Conservation (phyloP, 2,888 invertebrate species). For the Mactromeris polynyma region DNA sequence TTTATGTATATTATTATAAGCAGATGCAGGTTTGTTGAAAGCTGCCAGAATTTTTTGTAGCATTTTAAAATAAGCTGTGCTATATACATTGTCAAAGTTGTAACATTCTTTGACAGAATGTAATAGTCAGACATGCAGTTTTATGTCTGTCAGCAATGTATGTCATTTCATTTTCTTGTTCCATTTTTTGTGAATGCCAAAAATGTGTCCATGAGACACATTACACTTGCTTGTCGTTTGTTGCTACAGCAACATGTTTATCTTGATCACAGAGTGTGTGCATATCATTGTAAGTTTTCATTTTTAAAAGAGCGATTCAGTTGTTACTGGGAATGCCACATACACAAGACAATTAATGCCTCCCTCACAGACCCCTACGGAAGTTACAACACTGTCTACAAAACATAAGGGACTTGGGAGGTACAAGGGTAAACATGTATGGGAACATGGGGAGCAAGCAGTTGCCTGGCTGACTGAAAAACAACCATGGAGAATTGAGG, state of each 20-base stretch:
- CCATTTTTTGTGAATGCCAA: neutral
- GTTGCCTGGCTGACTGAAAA: too few relatives aligned
- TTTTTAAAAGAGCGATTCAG: too few relatives aligned
- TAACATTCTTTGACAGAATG: neutral
- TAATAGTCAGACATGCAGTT: neutral
- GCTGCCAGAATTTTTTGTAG: neutral
- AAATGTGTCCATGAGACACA: neutral
- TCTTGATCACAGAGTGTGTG: too few relatives aligned
- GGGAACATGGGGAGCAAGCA: too few relatives aligned
- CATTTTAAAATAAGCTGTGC: neutral
- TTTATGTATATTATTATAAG: neutral
- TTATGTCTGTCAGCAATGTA: neutral
- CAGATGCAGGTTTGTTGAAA: neutral
- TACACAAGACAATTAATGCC: too few relatives aligned
- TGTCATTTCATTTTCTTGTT: neutral
- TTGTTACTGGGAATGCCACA: too few relatives aligned
- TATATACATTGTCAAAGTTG: neutral
- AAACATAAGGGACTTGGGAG: too few relatives aligned
- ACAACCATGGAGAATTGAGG: too few relatives aligned
- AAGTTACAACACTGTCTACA: too few relatives aligned
- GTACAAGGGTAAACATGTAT: too few relatives aligned
- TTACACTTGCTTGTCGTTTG: slow-evolving; percentile 6
- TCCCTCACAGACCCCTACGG: too few relatives aligned
- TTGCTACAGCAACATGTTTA: neutral
- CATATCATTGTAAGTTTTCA: too few relatives aligned